Base-by-base conservation (phyloP, 2,113 vertebrate species). In the Struthio camelus region DNA sequence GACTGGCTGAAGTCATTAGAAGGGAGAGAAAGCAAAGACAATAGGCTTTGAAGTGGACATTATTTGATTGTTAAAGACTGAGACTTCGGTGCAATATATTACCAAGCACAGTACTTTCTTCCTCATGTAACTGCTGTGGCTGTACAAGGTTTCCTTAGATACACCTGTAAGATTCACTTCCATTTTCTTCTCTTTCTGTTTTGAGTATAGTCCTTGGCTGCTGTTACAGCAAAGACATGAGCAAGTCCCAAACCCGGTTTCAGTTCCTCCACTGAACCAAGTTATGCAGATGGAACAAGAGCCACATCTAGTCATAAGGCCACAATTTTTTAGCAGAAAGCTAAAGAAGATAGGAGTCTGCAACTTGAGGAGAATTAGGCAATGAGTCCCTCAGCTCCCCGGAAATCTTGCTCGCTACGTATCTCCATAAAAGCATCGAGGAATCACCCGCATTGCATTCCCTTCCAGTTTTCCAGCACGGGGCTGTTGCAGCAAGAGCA, bases 1-100 rank as follows among this genome's bases (percentile, higher is more conserved):
- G 78, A 85, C 56, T 91, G 95, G 71, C 89, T 87, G 84, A 80
- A 94, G 90, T 78, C 87, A 44, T 46, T 16, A 70, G 66, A 77
- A 91, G 58, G 72, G 22, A 90, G 42, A 80, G 81, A 89, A 19
- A 85, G 86, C 59, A 72, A 84, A 94, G 51, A 30, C 76, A 69
- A 2, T 27, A 61, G 62, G 82, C 83, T 88, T 85, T 88, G 79
- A 92, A 80, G 93, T 40, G 56, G 77, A 66, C 80, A 53, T 46
- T 20, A 59, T 53, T 66, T 59, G 80, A 20, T 44, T 62, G 80
- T 82, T 87, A 90, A 91, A 89, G 81, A 23, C 84, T 46, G 30
- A 36, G 40, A 64, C 54, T 17, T 38, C 3, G 19, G 8, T 46
- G 75, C 61, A 5, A 3, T 10, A 2, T 3, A 4, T 7, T 36